Percentiles rank a stretch among this genome's conserved stretches.
These are phyloP conservation scores for Caenorhabditis inopinata DNA, from an alignment of 1,140 invertebrate genomes.

Conservation along the genomic window DNA sequence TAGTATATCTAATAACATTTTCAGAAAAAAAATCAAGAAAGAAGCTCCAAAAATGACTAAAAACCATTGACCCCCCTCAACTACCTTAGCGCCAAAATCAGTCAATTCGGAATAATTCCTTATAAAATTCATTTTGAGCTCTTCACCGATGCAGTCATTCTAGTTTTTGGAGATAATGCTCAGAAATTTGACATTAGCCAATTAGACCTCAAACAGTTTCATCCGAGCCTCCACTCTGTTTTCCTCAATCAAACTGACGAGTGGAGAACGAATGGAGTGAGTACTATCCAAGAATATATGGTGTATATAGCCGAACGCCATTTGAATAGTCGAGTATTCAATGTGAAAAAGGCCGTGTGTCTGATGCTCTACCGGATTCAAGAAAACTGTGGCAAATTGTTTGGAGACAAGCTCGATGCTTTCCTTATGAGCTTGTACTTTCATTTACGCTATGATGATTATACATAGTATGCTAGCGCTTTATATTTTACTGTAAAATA, in stretches of 20 bases:
- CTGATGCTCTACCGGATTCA: background rate
- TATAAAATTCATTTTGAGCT: background rate
- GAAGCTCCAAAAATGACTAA: too few relatives aligned
- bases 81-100: too few relatives aligned
- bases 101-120: too few relatives aligned
- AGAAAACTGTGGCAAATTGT: background rate
- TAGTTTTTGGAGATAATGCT: background rate
- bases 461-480: background rate
- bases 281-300: background rate
- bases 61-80: too few relatives aligned
- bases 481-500: background rate
- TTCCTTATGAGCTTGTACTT: background rate
- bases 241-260: background rate
- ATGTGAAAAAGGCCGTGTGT: background rate
- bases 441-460: background rate
- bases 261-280: background rate
- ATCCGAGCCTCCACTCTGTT: background rate
- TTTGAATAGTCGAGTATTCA: background rate
- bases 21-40: too few relatives aligned
- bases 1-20: too few relatives aligned
- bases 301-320: background rate
- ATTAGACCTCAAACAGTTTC: background rate
- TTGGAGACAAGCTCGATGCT: background rate
- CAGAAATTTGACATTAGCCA: background rate
- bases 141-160: background rate